Conservation (phyloP, 1,140 invertebrate genomes). For the Meloidogyne exigua region DNA sequence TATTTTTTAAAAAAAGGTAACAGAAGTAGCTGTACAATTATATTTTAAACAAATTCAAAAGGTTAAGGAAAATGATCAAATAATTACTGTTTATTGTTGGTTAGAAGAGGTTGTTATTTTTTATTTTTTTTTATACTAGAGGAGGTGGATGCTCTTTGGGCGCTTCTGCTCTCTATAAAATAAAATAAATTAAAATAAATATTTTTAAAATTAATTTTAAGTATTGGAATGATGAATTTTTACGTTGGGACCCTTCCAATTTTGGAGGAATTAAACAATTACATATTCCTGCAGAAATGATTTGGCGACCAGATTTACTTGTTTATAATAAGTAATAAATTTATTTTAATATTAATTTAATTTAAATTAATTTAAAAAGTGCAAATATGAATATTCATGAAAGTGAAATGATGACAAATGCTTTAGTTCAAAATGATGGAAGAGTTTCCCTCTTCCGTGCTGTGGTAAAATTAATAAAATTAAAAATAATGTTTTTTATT, state of each 20-base stretch:
- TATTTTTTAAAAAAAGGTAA: slow-evolving; percentile 9
- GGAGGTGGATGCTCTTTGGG: no score
- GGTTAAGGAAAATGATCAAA: slow-evolving; percentile 60
- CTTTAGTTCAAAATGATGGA: slow-evolving; percentile 53
- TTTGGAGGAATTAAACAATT: slow-evolving; percentile 35
- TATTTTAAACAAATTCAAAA: slow-evolving; percentile 63
- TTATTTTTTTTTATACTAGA: no score
- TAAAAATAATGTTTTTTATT: background rate
- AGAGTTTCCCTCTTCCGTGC: slow-evolving; percentile 58
- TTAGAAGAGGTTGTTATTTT: slow-evolving; percentile 38
- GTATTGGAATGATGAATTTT: slow-evolving; percentile 42
- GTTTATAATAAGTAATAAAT: slow-evolving; percentile 40
- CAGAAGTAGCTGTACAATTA: slow-evolving; percentile 60
- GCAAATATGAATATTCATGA: slow-evolving; percentile 62
- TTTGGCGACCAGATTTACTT: slow-evolving; percentile 40
- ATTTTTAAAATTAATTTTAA: slow-evolving; percentile 2
- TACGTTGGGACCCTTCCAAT: slow-evolving; percentile 34
- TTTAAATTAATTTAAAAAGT: slow-evolving; percentile 28
- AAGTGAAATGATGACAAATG: slow-evolving; percentile 61
- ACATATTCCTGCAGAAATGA: slow-evolving; percentile 32
- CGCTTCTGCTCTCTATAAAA: background rate
- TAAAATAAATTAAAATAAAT: background rate
- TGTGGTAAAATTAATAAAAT: slow-evolving; percentile 33
- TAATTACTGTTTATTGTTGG: slow-evolving; percentile 61
- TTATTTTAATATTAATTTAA: background rate